These are phyloP conservation scores for Pluvianellus socialis DNA, from an alignment of 2,113 vertebrate genomes.

Conservation along the genomic window DNA sequence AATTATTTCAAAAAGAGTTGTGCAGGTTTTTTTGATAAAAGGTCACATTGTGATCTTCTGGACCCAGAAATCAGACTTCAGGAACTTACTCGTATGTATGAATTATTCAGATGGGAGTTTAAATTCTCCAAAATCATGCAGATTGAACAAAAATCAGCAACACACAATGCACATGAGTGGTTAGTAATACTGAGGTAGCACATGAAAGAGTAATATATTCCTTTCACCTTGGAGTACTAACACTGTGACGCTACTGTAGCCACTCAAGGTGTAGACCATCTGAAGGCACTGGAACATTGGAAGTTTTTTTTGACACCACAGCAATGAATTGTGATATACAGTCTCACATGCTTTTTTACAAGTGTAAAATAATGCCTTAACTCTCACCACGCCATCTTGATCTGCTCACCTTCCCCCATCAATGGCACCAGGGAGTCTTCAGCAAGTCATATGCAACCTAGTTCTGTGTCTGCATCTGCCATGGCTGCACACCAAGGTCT, in stretches of 20 bases:
- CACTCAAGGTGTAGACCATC: background rate
- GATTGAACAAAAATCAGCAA: background rate
- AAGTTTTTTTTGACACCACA: background rate
- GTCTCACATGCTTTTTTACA: background rate
- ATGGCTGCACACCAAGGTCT: background rate
- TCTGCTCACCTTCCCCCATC: accelerated
- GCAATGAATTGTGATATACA: background rate
- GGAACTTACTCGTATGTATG: background rate
- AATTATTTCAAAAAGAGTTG: background rate
- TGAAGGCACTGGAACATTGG: background rate
- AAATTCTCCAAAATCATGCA: background rate
- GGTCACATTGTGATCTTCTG: background rate
- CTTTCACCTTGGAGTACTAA: background rate
- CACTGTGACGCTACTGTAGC: accelerated
- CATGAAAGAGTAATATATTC: background rate
- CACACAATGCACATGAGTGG: background rate
- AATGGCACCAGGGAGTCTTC: background rate
- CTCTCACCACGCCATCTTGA: background rate
- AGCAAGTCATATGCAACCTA: accelerated
- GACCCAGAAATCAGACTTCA: background rate
- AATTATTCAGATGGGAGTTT: background rate
- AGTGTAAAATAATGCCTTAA: background rate
- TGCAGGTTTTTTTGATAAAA: background rate
- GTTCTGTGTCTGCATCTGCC: accelerated
- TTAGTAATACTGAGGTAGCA: background rate